phyloP scores from a whole-genome alignment of 1,140 invertebrate species.

The Argopecten irradians region DNA sequence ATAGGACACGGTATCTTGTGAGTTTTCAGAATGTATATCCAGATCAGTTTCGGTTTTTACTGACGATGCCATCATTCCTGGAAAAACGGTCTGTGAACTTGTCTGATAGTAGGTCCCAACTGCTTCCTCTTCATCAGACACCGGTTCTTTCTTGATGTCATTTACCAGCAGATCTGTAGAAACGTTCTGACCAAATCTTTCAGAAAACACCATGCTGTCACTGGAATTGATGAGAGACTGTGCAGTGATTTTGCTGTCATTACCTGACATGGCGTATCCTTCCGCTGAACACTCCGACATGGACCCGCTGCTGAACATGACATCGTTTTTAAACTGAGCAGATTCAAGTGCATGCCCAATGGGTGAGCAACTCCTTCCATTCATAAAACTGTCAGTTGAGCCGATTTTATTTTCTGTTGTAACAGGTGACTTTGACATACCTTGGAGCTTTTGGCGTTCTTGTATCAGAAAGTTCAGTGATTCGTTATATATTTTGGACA shows the following conservation, averaged over 20 bases:
- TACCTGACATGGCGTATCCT: background rate
- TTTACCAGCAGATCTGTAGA: background rate
- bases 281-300: background rate
- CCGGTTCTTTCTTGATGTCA: background rate
- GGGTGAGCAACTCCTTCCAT: background rate
- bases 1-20: background rate
- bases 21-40: background rate
- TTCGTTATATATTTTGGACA: background rate
- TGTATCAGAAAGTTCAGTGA: background rate
- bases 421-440: background rate
- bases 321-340: background rate
- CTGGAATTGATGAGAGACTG: background rate
- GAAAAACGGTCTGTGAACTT: background rate
- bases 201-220: background rate
- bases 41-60: background rate
- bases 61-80: background rate
- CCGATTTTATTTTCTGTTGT: background rate
- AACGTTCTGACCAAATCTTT: background rate
- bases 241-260: background rate
- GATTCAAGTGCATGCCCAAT: background rate
- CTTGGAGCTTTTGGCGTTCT: background rate
- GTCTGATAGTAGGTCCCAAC: background rate
- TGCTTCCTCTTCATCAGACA: background rate
- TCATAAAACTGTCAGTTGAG: background rate
- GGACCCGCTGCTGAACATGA: background rate